Evolutionary conservation across 2,113 vertebrate genomes (phyloP), one percentile per base, ranked within the genome.

Genomic region (Himantopus leucocephalus): DNA sequence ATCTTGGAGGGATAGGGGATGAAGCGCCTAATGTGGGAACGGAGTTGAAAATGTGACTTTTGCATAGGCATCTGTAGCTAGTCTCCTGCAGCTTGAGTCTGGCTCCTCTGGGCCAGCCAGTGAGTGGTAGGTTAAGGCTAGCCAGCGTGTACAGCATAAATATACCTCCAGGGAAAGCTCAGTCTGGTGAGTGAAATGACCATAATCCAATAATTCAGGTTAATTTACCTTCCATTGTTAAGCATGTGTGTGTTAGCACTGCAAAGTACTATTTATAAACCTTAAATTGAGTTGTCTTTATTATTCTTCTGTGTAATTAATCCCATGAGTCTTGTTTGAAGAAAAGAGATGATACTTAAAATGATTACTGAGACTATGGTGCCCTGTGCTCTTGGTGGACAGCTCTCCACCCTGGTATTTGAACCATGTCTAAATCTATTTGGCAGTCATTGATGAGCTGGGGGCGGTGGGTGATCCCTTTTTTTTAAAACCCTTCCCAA

Each of bases 401-500:
- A 34, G 55, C 34, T 86, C 14, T 75, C 37, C 8, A 14, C 8
- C 8, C 3, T 37, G 22, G 15, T 78, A 12, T 60, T 58, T 76
- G 24, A 71, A 60, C 22, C 14, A 8, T 17, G 19, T 43, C 47
- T 82, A 24, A 52, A 58, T 82, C 48, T 75, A 27, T 21, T 30
- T 62, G 48, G 14, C 1, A 1, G 23, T 41, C 62, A 47, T 12
- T 52, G 53, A 64, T 30, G 48, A 50, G 39, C 14, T 76, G 35
- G 5, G 8, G 3, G 2, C 1, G 0, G 14, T 26, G 15, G 3
- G 1, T 78, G 18, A 37, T 37, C 7, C 7, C 1, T 39, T 43
- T 80, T 35, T 2, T 58, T 32, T 16, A 45, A 70, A 71, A 6
- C 7, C 34, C n/a, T 34, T 58, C 26, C 20, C 5, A 55, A 4